Evolutionary conservation across 2,113 vertebrate species (phyloP).

Genomic region (Albula glossodonta): DNA sequence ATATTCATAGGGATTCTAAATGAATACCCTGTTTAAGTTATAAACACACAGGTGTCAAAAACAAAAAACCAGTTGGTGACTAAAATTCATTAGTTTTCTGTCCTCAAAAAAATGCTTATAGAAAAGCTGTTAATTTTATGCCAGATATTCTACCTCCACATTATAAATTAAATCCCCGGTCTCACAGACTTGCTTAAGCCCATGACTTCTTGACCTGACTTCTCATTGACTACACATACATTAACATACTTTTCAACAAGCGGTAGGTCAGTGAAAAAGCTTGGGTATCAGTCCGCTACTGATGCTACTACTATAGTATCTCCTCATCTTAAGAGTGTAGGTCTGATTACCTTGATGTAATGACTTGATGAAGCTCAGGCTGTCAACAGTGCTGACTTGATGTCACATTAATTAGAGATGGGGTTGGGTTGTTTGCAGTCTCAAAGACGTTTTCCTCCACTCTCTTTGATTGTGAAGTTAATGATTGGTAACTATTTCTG

Average conservation of each 20-base stretch:
- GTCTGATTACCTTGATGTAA: constrained; percentile 37
- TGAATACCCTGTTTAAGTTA: background rate
- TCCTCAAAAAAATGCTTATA: background rate
- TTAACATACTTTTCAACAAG: constrained; percentile 40
- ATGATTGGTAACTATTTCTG: background rate
- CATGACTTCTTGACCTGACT: background rate
- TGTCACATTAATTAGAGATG: constrained; percentile 57
- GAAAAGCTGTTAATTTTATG: background rate
- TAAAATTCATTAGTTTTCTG: background rate
- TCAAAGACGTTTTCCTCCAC: constrained; percentile 31
- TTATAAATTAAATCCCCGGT: too few relatives aligned
- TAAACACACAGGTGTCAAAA: background rate
- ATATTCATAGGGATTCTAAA: background rate
- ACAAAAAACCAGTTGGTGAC: background rate
- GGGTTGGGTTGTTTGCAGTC: constrained; percentile 44
- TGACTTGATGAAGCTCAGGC: constrained; percentile 45
- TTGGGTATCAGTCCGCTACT: constrained; percentile 20
- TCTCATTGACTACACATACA: constrained; percentile 9
- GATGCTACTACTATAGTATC: constrained; percentile 9
- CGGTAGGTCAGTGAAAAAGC: constrained; percentile 55
- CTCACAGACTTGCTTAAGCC: background rate
- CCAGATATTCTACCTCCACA: background rate
- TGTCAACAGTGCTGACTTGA: constrained; percentile 36
- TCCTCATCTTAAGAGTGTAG: constrained; percentile 45
- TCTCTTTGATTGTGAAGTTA: constrained; percentile 15